Base-by-base conservation (phyloP, 2,888 invertebrate species). In the Cryptops parisi region DNA sequence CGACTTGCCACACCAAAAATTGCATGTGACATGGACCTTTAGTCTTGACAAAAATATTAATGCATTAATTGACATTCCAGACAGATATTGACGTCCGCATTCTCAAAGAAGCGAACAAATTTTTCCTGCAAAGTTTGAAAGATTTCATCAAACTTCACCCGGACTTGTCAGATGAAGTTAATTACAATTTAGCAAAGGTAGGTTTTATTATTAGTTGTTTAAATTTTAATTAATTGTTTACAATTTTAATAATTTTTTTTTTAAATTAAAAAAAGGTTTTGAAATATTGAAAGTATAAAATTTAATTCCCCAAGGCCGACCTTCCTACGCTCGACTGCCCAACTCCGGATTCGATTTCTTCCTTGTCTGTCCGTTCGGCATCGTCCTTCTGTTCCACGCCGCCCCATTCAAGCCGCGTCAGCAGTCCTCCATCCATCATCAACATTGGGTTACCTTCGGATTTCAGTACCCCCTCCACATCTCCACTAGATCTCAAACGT, bases 71-170 rank as follows among this genome's bases (percentile, higher is more conserved):
- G 15, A 41, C 5, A 4, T 44, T 44, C 24, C 41, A 44, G 44
- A 23, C 15, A 15, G 47, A 47, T 47, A 17, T 24, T 6, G 47
- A 47, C 26, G 12, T 47, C 12, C 23, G 47, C 2, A 25, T 47
- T 24, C 19, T 47, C 19, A 22, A 25, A 15, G 47, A 47, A 22
- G 47, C 47, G 6, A 47, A 47, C 25, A 47, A 47, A 25, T 47
- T 47, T 47, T 47, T 47, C 6, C 6, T 33, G 33, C 33, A 33
- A 33, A 33, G 33, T 15, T 15, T 33, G 33, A 33, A 33, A 15
- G 33, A 33, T 33, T 33, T 33, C 33, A 33, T 33, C 33, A 33
- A 33, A 15, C 6, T 9, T 9, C 33, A 33, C 33, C 33, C 33
- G 15, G 15, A 33, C 15, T 33, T 6, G 6, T 6, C 6, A 33